Evolutionary conservation across 2,113 vertebrate species (phyloP).

Genomic region (Cebus imitator): DNA sequence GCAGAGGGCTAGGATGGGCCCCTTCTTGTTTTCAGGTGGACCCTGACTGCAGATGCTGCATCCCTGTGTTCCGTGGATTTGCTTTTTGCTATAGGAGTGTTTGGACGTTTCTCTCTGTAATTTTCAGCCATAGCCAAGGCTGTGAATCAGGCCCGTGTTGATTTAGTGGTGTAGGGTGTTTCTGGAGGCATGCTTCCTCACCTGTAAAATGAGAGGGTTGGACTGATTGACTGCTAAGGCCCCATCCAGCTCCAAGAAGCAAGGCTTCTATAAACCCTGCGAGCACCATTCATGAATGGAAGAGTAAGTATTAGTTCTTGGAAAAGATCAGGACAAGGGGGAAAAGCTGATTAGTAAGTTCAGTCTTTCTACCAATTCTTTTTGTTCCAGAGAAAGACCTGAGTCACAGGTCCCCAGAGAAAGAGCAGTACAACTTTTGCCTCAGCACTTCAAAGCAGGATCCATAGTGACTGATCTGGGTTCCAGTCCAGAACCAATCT

Average conservation of each 20-base stretch:
- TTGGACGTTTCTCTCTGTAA: neutral
- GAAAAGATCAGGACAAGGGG: neutral
- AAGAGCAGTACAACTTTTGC: neutral
- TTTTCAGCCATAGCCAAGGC: neutral
- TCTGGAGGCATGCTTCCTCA: neutral
- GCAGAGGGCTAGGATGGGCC: neutral
- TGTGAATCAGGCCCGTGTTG: neutral
- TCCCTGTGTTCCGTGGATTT: rapidly evolving
- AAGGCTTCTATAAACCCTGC: neutral
- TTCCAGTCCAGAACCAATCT: neutral
- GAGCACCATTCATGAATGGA: rapidly evolving
- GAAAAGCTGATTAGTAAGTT: neutral
- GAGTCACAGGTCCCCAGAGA: neutral
- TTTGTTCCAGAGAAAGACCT: neutral
- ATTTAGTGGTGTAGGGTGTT: neutral
- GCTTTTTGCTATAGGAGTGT: neutral
- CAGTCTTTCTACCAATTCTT: neutral
- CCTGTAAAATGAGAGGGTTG: neutral
- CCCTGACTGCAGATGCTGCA: rapidly evolving
- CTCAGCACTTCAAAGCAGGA: rapidly evolving
- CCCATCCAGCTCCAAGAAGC: neutral
- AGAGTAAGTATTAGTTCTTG: neutral
- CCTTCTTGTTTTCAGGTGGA: rapidly evolving
- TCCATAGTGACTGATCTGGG: rapidly evolving
- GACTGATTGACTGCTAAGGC: neutral